These are phyloP conservation scores for Acholoe squamosa DNA, from an alignment of 2,888 invertebrate species.

Conservation along the genomic window DNA sequence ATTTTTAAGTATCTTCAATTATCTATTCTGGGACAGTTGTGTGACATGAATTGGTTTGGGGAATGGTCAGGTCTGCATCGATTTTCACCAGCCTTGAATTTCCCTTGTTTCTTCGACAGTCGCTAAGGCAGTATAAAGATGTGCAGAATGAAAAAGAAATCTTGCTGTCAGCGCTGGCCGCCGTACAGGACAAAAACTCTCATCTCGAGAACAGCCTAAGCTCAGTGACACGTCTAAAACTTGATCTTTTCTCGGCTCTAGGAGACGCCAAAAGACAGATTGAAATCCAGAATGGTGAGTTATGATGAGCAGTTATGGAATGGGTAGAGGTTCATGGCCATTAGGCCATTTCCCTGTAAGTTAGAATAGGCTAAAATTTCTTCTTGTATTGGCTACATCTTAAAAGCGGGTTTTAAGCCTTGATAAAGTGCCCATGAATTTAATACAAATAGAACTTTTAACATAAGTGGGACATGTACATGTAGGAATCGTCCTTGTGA, in stretches of 20 bases:
- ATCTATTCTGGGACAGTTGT: no score
- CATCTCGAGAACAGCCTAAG: constrained; percentile 96
- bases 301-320: background rate
- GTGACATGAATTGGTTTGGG: no score
- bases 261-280: constrained; percentile 91
- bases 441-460: background rate
- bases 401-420: background rate
- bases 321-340: no score
- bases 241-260: constrained; percentile 98
- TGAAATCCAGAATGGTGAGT: constrained; percentile 81
- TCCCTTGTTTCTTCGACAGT: constrained; percentile 79
- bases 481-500: no score
- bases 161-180: constrained; percentile 90
- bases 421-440: background rate
- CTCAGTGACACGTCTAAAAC: constrained; percentile 98
- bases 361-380: no score
- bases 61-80: no score
- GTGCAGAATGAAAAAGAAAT: constrained; percentile 88
- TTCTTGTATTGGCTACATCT: background rate
- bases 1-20: no score
- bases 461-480: background rate
- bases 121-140: constrained; percentile 86
- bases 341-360: no score
- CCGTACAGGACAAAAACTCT: constrained; percentile 94
- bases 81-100: no score